These are phyloP conservation scores for Unio delphinus DNA, from an alignment of 2,888 invertebrate genomes.

Conservation along the genomic window DNA sequence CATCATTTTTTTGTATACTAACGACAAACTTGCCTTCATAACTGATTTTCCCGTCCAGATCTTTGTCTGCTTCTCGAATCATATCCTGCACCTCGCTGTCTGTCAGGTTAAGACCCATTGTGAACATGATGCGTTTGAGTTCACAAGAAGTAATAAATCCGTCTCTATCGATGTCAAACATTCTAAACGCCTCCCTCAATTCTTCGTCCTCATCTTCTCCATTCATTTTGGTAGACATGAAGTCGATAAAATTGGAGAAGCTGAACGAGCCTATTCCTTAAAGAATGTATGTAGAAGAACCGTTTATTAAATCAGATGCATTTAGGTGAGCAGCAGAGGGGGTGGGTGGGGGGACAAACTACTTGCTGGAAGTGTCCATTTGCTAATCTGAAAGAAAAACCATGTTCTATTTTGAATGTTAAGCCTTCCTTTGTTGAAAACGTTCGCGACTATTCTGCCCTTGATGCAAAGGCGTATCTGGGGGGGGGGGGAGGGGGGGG, in stretches of 20 bases:
- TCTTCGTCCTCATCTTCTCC: constrained; percentile 3
- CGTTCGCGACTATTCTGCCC: no score
- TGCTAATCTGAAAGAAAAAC: no score
- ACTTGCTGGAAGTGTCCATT: no score
- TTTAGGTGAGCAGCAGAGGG: no score
- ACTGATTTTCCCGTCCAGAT: constrained; percentile 3
- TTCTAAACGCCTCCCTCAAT: constrained; percentile 3
- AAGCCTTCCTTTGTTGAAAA: no score
- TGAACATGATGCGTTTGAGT: constrained; percentile 1
- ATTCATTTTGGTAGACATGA: constrained; percentile 8
- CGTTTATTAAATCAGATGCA: background rate
- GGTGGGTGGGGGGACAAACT: no score
- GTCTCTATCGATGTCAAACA: constrained; percentile 4
- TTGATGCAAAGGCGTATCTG: no score
- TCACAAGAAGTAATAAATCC: constrained; percentile 5
- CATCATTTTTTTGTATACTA: no score
- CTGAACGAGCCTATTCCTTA: constrained; percentile 2
- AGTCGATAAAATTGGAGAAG: constrained; percentile 3
- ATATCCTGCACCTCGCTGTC: constrained; percentile 7
- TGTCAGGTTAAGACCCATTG: constrained; percentile 3
- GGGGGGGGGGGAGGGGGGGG: no score
- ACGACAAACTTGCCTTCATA: background rate
- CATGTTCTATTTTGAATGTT: no score
- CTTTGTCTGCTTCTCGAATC: constrained; percentile 5
- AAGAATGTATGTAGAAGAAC: background rate